Evolutionary conservation across 1,140 invertebrate species (phyloP).

Genomic region (Anastrepha obliqua): DNA sequence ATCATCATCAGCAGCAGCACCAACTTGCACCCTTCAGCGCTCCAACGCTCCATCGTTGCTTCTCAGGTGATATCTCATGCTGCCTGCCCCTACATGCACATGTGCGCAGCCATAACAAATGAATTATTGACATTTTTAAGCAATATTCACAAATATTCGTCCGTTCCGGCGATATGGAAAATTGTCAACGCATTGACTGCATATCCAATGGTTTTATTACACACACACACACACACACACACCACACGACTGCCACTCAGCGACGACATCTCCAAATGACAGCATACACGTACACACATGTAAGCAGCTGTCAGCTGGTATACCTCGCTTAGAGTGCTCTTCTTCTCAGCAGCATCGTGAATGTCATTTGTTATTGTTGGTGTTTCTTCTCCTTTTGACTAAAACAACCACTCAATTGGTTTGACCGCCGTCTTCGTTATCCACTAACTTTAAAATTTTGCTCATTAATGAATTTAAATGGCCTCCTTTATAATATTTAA

Average conservation of each 20-base stretch:
- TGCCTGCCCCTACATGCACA: slow-evolving; percentile 56
- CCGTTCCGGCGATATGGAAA: slow-evolving; percentile 65
- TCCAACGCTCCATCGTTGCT: not conserved
- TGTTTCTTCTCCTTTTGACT: not conserved
- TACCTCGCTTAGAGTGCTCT: too few species aligned
- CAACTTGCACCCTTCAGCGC: not conserved
- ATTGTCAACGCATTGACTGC: slow-evolving; percentile 66
- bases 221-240: slow-evolving; percentile 53
- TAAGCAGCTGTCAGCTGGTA: too few species aligned
- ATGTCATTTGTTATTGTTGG: slow-evolving; percentile 55
- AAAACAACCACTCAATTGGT: slow-evolving; percentile 14
- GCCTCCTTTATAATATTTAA: slow-evolving; percentile 74
- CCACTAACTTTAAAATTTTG: slow-evolving; percentile 54
- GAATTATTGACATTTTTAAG: slow-evolving; percentile 75
- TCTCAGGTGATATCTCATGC: slow-evolving; percentile 56
- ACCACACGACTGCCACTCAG: too few species aligned
- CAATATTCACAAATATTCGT: slow-evolving; percentile 72
- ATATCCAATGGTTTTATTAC: not conserved
- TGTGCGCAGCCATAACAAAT: slow-evolving; percentile 74
- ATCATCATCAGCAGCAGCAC: not conserved
- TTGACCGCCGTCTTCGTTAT: slow-evolving; percentile 20
- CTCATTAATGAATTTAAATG: slow-evolving; percentile 74
- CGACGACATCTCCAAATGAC: too few species aligned
- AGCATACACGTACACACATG: too few species aligned
- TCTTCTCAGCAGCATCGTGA: not conserved